Percentiles rank a stretch among this genome's conserved stretches.
Conservation (phyloP, 2,113 vertebrate species). For the Baryphthengus martii region DNA sequence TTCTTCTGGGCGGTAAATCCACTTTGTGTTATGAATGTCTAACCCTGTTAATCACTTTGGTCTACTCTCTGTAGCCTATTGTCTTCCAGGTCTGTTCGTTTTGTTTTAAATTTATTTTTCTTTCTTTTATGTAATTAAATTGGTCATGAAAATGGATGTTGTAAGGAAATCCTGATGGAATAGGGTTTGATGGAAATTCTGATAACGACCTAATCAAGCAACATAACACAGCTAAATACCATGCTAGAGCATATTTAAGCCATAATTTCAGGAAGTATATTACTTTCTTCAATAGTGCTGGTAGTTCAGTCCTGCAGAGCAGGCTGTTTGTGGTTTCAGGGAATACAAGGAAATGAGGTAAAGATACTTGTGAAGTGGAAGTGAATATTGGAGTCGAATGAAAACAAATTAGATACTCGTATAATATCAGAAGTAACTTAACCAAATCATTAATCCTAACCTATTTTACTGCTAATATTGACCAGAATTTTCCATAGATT, state of each 20-base stretch:
- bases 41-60: background rate
- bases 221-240: accelerated
- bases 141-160: background rate
- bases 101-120: background rate
- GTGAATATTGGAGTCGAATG: background rate
- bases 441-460: background rate
- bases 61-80: background rate
- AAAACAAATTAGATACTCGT: background rate
- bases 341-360: background rate
- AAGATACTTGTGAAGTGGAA: background rate
- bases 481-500: background rate
- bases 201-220: background rate
- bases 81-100: too few relatives aligned
- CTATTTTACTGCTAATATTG: background rate
- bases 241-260: background rate
- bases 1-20: background rate
- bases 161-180: background rate
- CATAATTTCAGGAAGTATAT: background rate
- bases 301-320: background rate
- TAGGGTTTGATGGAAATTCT: background rate
- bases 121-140: background rate
- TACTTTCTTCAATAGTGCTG: background rate
- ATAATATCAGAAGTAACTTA: background rate
- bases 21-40: background rate
- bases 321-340: background rate